Evolutionary conservation across 2,113 vertebrate genomes (phyloP).

Genomic region (Aramus guarauna): DNA sequence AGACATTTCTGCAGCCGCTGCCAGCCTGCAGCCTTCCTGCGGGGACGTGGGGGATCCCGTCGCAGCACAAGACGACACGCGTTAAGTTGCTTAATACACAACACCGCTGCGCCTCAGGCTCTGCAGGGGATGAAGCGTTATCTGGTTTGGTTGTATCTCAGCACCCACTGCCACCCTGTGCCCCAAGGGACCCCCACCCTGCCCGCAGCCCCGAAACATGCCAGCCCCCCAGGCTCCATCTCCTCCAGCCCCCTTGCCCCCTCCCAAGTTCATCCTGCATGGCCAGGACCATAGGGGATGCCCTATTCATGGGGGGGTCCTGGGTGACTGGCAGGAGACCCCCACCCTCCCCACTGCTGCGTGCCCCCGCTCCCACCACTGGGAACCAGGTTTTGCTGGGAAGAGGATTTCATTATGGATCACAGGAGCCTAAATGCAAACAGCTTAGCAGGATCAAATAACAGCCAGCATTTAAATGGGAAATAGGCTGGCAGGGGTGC

Average conservation of each 20-base stretch:
- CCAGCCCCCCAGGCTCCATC: neutral
- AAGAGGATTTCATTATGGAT: neutral
- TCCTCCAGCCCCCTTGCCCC: neutral
- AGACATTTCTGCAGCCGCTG: neutral
- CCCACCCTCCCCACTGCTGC: neutral
- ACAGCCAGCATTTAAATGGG: neutral
- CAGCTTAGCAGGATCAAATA: neutral
- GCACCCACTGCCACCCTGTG: neutral
- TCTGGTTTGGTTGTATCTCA: neutral
- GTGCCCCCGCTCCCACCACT: rapidly evolving
- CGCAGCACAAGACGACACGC: rapidly evolving
- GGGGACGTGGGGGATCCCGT: rapidly evolving
- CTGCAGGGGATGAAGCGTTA: neutral
- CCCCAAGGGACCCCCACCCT: neutral
- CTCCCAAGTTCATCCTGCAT: neutral
- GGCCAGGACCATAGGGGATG: neutral
- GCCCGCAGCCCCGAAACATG: neutral
- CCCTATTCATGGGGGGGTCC: neutral
- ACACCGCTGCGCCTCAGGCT: neutral
- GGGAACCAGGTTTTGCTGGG: neutral
- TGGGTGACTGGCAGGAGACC: neutral
- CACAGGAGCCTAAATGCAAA: neutral
- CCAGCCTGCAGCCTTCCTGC: neutral
- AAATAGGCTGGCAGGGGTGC: neutral
- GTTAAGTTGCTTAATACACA: neutral